Percentiles rank a stretch among this genome's conserved stretches.
phyloP scores from a whole-genome alignment of 2,113 vertebrate species.

The Neodon shergylaensis region DNA sequence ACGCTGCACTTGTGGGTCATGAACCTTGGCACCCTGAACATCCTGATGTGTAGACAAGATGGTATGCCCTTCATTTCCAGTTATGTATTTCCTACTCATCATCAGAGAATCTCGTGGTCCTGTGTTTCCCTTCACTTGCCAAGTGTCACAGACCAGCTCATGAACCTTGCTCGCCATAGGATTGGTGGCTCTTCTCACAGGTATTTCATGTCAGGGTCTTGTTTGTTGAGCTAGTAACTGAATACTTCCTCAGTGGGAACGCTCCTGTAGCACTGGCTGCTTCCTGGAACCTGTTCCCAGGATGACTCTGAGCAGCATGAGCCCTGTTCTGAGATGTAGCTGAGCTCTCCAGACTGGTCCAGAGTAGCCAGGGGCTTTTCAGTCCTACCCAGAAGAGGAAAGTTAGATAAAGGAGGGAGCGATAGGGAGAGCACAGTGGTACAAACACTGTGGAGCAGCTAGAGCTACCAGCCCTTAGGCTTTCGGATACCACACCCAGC shows the following conservation, averaged over 20 bases:
- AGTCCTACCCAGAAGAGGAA: not conserved
- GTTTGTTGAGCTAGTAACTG: not conserved
- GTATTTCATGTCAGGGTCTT: not conserved
- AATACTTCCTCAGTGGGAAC: not conserved
- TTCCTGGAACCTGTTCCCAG: not conserved
- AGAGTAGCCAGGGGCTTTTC: not conserved
- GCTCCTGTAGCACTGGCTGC: not conserved
- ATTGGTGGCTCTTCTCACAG: not conserved
- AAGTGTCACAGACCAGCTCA: not conserved
- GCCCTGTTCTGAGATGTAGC: not conserved
- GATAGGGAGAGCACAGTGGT: not conserved
- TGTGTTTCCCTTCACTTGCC: not conserved
- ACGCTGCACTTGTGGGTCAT: rapidly evolving
- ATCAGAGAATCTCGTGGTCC: not conserved
- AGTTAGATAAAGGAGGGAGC: not conserved
- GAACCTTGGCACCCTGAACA: rapidly evolving
- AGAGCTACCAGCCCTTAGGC: too few relatives aligned
- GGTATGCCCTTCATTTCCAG: rapidly evolving
- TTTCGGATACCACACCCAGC: too few relatives aligned
- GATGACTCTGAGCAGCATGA: not conserved
- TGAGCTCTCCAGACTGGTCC: not conserved
- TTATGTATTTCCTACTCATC: rapidly evolving
- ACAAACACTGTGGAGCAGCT: not conserved
- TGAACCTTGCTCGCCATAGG: not conserved
- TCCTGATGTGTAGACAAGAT: not conserved